Evolutionary conservation across 2,888 invertebrate genomes (phyloP), one percentile per base, ranked within the genome.

Genomic region (Temnothorax unifasciatus): DNA sequence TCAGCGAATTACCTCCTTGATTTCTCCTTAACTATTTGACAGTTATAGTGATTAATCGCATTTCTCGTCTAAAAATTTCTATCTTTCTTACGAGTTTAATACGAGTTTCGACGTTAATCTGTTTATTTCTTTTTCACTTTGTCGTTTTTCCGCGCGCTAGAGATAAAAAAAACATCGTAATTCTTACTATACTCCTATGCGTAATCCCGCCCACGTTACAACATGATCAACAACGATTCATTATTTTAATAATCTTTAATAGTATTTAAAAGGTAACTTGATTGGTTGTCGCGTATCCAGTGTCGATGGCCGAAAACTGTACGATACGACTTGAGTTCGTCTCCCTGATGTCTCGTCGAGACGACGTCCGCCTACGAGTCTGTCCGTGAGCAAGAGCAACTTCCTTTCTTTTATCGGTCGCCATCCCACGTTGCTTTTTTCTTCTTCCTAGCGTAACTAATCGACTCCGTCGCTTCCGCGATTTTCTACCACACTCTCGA

Each of bases 281-380:
- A 94, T 94, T 94, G 94, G 94, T 93, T 94, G 92, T 94, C 94
- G 94, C 94, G 93, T 94, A 69, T 77, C 54, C 93, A 88, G 88
- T 91, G 91, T 91, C 92, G 90, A 91, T 91, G 90, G 89, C 88
- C 90, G 87, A 73, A 81, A 91, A 91, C 91, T 89, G 86, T 88
- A 89, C 89, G 87, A 87, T 88, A 84, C 81, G 84, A 88, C 88
- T 86, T 52, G 68, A 74, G 41, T 83, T 61, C 41, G 59, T 73
- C 79, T 81, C 59, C 38, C 75, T 18, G 77, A 47, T 83, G 69
- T 57, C 61, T 50, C 57, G 75, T 81, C 84, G 86, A 59, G 61
- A 90, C 85, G 82, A 76, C 84, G 79, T 82, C 81, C 85, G 90
- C 81, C 85, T 89, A 83, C 81, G 83, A 73, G 86, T 89, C 88